Conservation (phyloP, 2,888 invertebrate species). For the Alcis repandata region DNA sequence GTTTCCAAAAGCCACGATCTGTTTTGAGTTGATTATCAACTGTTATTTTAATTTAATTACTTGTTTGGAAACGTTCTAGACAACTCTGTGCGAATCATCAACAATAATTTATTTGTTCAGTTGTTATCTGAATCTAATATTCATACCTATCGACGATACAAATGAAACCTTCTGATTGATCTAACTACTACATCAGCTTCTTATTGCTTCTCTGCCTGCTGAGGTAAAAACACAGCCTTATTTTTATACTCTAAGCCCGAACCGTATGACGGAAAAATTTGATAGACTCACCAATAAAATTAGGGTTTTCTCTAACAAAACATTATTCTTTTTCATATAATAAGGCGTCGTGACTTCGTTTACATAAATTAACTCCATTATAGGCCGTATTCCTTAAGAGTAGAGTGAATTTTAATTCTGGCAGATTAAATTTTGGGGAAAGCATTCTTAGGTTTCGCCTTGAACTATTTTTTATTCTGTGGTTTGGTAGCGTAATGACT, state of each 20-base stretch:
- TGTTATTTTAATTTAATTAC: too few species aligned
- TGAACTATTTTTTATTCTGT: too few species aligned
- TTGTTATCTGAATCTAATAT: too few species aligned
- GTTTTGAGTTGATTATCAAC: too few species aligned
- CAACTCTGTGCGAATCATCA: too few species aligned
- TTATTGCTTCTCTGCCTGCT: neutral
- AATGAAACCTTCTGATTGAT: too few species aligned
- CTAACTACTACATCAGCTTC: neutral
- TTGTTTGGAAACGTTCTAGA: too few species aligned
- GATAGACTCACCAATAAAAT: slow-evolving; percentile 33
- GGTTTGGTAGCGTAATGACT: slow-evolving; percentile 18
- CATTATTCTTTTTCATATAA: slow-evolving; percentile 11
- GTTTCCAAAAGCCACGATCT: too few species aligned
- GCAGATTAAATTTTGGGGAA: slow-evolving; percentile 25
- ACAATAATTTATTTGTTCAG: too few species aligned
- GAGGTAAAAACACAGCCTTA: neutral
- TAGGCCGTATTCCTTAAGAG: slow-evolving; percentile 20
- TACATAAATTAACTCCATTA: slow-evolving; percentile 29
- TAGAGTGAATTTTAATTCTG: slow-evolving; percentile 31
- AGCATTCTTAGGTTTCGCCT: slow-evolving; percentile 6
- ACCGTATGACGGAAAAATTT: slow-evolving; percentile 31
- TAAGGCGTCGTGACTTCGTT: slow-evolving; percentile 24
- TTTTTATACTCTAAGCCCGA: slow-evolving; percentile 13
- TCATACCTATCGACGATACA: too few species aligned
- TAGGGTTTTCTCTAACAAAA: slow-evolving; percentile 18